Conservation (phyloP, 2,888 invertebrate species). For the Eucera pruinosa region DNA sequence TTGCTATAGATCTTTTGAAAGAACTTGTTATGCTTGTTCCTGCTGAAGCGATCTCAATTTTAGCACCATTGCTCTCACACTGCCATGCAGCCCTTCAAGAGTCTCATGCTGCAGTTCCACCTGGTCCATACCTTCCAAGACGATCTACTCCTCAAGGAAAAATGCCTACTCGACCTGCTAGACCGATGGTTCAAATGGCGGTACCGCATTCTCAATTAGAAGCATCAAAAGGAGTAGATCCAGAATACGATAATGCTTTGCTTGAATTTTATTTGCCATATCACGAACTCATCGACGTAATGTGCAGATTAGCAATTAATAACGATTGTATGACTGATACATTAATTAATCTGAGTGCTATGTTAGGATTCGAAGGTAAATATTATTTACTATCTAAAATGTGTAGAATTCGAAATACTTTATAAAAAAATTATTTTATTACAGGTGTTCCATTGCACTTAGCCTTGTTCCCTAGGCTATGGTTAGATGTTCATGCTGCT, state of each 20-base stretch:
- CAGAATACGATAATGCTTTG: slow-evolving; percentile 90
- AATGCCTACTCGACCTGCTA: slow-evolving; percentile 89
- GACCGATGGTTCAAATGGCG: slow-evolving; percentile 94
- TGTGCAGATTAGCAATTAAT: slow-evolving; percentile 95
- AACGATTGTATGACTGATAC: slow-evolving; percentile 94
- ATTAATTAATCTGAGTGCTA: slow-evolving; percentile 93
- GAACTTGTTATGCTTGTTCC: slow-evolving; percentile 92
- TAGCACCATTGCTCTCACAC: slow-evolving; percentile 94
- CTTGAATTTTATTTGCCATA: slow-evolving; percentile 94
- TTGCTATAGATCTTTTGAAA: slow-evolving; percentile 91
- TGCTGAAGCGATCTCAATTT: slow-evolving; percentile 91
- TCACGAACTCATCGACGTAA: slow-evolving; percentile 94
- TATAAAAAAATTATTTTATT: slow-evolving; percentile 39
- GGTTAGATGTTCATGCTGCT: slow-evolving; percentile 94
- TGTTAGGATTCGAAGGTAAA: slow-evolving; percentile 94
- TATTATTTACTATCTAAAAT: background rate
- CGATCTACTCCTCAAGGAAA: slow-evolving; percentile 87
- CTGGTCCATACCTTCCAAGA: slow-evolving; percentile 92
- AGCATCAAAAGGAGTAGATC: slow-evolving; percentile 89
- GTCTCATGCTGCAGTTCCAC: slow-evolving; percentile 88
- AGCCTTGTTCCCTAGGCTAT: slow-evolving; percentile 95
- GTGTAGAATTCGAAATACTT: background rate
- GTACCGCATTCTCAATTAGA: slow-evolving; percentile 91
- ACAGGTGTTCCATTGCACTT: slow-evolving; percentile 92
- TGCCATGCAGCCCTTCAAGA: slow-evolving; percentile 93